phyloP scores from a whole-genome alignment of 2,113 vertebrate species.

The Electrona antarctica region DNA sequence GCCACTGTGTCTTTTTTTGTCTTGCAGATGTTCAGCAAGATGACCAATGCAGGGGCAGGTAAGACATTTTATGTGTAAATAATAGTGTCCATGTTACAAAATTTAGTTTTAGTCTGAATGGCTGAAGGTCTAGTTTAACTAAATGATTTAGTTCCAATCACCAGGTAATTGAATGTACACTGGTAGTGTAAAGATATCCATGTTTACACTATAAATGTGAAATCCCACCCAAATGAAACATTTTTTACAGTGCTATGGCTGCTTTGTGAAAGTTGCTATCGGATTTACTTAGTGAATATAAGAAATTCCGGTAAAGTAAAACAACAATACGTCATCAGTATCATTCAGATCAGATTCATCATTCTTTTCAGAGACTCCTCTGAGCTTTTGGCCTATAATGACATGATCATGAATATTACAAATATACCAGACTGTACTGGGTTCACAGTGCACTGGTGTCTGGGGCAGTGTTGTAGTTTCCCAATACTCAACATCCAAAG shows the following conservation, averaged over 20 bases:
- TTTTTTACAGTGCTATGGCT: background rate
- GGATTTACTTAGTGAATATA: background rate
- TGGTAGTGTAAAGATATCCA: too few species aligned
- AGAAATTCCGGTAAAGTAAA: slow-evolving; percentile 2
- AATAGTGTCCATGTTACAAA: background rate
- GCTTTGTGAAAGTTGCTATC: background rate
- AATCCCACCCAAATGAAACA: background rate
- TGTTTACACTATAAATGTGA: background rate
- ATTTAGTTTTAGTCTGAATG: background rate
- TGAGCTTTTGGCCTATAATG: background rate
- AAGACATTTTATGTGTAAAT: slow-evolving; percentile 53
- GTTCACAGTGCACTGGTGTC: slow-evolving; percentile 3
- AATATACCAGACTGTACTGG: background rate
- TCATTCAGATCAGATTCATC: background rate
- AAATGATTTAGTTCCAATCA: too few species aligned
- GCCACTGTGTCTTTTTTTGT: slow-evolving; percentile 48
- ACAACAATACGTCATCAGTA: background rate
- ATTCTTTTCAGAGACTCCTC: background rate
- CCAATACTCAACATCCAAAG: slow-evolving; percentile 13
- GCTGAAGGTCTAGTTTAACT: too few species aligned
- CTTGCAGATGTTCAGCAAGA: slow-evolving; percentile 81
- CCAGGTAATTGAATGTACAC: too few species aligned
- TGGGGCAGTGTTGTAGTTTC: slow-evolving; percentile 19
- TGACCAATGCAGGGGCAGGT: slow-evolving; percentile 81
- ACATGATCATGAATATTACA: background rate